These are phyloP conservation scores for Anthonomus grandis DNA, from an alignment of 1,140 invertebrate species.

Conservation along the genomic window DNA sequence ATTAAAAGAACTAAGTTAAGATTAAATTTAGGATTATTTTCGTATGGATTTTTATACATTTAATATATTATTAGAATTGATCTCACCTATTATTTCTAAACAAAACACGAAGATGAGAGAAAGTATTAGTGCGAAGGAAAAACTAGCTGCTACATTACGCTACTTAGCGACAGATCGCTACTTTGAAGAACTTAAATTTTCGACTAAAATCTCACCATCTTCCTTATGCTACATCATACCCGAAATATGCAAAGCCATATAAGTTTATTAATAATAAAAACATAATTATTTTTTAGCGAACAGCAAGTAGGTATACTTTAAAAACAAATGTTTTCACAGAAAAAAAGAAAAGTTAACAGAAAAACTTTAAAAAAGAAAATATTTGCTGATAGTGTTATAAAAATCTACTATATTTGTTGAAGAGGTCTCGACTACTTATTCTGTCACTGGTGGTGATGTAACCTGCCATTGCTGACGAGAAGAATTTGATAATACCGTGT, in stretches of 20 bases:
- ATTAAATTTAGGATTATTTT: slow-evolving; percentile 16
- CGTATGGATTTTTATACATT: neutral
- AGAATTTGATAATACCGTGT: neutral
- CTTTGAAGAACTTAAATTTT: slow-evolving; percentile 18
- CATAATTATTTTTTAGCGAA: too few relatives aligned
- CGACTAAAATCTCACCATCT: slow-evolving; percentile 19
- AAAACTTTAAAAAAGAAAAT: neutral
- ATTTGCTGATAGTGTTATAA: too few relatives aligned
- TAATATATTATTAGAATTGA: too few relatives aligned
- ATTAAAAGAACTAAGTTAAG: neutral
- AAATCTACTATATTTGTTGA: too few relatives aligned
- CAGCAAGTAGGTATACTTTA: too few relatives aligned
- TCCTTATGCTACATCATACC: slow-evolving; percentile 11
- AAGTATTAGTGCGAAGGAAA: slow-evolving; percentile 15
- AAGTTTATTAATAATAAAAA: too few relatives aligned
- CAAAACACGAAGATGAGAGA: slow-evolving; percentile 9
- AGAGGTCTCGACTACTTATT: too few relatives aligned
- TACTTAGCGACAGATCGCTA: slow-evolving; percentile 21
- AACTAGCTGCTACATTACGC: slow-evolving; percentile 9
- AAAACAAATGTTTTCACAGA: neutral
- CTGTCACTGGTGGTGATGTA: too few relatives aligned
- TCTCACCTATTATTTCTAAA: too few relatives aligned
- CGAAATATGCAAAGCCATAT: slow-evolving; percentile 12
- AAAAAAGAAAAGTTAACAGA: neutral
- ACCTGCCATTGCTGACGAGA: neutral